A percentile compares a stretch with the other conserved stretches of the same genome.
phyloP scores from a whole-genome alignment of 2,113 vertebrate species.

The Burhinus bistriatus region DNA sequence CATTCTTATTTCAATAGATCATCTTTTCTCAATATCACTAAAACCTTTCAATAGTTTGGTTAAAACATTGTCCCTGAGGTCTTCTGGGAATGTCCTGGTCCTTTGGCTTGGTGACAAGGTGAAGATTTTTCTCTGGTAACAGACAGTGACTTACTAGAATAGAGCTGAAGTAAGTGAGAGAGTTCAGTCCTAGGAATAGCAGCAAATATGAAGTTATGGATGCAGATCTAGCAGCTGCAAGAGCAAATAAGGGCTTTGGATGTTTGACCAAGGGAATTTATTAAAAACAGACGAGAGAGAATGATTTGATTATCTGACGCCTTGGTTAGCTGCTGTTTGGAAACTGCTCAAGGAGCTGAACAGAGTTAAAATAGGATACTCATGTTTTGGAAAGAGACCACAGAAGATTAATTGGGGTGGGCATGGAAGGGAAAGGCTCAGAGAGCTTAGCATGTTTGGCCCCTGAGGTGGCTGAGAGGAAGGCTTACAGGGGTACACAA shows the following conservation, averaged over 20 bases:
- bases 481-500: conserved; percentile 23
- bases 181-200: conserved; percentile 18
- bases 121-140: conserved; percentile 17
- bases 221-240: conserved; percentile 18
- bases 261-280: not conserved
- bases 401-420: conserved; percentile 61
- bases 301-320: not conserved
- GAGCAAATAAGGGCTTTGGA: conserved; percentile 1
- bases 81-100: not conserved
- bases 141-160: not conserved
- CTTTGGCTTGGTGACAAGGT: not conserved
- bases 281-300: conserved; percentile 8
- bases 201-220: conserved; percentile 25
- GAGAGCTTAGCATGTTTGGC: conserved; percentile 58
- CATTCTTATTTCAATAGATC: not conserved
- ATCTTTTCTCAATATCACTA: not conserved
- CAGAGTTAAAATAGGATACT: conserved; percentile 52
- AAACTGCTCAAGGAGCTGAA: conserved; percentile 35
- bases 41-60: not conserved
- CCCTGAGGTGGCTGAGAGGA: conserved; percentile 54
- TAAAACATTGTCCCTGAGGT: not conserved
- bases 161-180: not conserved
- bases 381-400: conserved; percentile 50
- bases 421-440: conserved; percentile 55
- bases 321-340: conserved; percentile 21